A percentile compares a stretch with the other conserved stretches of the same genome.
These are phyloP conservation scores for Platycnemis pennipes DNA, from an alignment of 2,888 invertebrate genomes.

Conservation along the genomic window DNA sequence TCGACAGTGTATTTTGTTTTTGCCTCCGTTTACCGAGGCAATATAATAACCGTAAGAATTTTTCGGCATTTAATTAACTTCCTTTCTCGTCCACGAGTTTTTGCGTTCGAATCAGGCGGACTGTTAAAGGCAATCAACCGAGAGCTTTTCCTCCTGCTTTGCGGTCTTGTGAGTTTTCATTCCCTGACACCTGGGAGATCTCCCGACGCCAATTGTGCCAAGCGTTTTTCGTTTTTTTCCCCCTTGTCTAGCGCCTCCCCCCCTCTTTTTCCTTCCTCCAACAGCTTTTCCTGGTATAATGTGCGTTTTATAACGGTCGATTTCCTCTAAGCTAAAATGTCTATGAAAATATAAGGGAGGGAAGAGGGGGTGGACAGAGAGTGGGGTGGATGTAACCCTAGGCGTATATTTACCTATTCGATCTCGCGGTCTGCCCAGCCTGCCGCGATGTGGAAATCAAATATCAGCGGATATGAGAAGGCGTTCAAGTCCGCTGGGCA, in stretches of 20 bases:
- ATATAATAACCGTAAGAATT: conserved; percentile 22
- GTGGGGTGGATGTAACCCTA: conserved; percentile 13
- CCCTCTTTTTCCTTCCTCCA: not conserved
- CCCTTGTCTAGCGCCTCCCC: not conserved
- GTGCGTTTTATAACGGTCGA: conserved; percentile 38
- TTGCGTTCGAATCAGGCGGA: not conserved
- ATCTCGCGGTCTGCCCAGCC: conserved; percentile 29
- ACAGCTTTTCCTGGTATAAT: not conserved
- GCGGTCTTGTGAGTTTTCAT: conserved; percentile 16
- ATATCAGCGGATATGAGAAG: conserved; percentile 58
- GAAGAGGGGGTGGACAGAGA: not conserved
- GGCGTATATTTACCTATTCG: conserved; percentile 47
- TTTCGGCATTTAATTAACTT: conserved; percentile 32
- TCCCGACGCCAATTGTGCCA: conserved; percentile 38
- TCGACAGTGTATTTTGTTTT: not conserved
- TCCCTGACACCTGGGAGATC: conserved; percentile 1
- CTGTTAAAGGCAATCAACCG: conserved; percentile 27
- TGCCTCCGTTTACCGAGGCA: not conserved
- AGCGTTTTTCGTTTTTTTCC: conserved; percentile 2
- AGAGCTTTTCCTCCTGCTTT: not conserved
- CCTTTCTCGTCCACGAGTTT: not conserved
- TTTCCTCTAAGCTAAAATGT: conserved; percentile 6
- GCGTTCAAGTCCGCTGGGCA: conserved; percentile 44
- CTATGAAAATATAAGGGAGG: not conserved
- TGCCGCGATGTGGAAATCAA: conserved; percentile 47